phyloP scores from a whole-genome alignment of 35 echinoderm and acorn worm species.

The Anneissia japonica region DNA sequence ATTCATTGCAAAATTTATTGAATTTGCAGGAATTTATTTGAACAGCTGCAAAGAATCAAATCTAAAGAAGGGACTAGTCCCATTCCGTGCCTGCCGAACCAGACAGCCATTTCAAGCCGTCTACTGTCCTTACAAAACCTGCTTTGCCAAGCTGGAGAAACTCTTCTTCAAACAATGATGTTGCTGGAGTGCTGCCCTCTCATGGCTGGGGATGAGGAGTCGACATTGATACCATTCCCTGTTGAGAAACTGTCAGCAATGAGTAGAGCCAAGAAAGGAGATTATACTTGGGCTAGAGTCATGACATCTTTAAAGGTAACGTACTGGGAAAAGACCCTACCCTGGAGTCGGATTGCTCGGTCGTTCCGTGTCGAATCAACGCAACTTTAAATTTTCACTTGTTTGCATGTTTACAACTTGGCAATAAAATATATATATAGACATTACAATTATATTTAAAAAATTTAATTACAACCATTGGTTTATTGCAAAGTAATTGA shows the following conservation, averaged over 20 bases:
- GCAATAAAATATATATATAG: too few species aligned
- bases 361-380: too few species aligned
- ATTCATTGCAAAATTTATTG: too few species aligned
- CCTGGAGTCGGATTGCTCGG: too few species aligned
- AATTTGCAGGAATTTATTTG: background rate
- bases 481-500: too few species aligned
- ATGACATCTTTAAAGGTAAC: constrained; percentile 34
- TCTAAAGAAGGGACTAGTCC: background rate
- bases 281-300: constrained; percentile 18
- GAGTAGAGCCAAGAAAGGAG: constrained; percentile 24
- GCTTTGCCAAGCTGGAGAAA: background rate
- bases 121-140: background rate
- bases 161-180: background rate
- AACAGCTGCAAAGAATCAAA: background rate
- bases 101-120: background rate
- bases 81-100: background rate
- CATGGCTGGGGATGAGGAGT: background rate
- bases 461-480: too few species aligned
- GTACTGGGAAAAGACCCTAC: too few species aligned
- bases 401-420: too few species aligned
- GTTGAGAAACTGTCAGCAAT: constrained; percentile 26
- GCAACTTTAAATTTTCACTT: too few species aligned
- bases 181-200: background rate
- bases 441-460: too few species aligned
- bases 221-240: background rate